Base-by-base conservation (phyloP, 2,113 vertebrate genomes). In the Deroptyus accipitrinus region DNA sequence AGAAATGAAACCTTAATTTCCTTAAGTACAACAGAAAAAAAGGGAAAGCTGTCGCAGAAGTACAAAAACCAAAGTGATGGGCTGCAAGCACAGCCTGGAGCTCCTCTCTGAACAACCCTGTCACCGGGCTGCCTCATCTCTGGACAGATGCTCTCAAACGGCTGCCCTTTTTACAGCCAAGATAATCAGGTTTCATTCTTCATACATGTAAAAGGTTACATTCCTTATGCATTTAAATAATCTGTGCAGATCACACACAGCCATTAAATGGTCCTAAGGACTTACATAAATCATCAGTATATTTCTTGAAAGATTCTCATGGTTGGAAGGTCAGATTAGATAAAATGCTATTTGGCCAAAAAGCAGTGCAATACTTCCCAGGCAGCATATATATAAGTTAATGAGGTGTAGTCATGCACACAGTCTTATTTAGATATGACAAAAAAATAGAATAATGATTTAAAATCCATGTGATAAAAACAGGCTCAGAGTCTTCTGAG, bases 381-480 rank as follows among this genome's bases (percentile, higher is more conserved):
- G 88, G 69, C 61, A 81, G 57, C 25, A 72, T 46, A 31, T 48
- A 41, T 42, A 11, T 2, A 41, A 95, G 72, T 74, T 94, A 94
- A 92, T 64, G 76, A 80, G 76, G 72, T 22, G 48, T 44, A 44
- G 17, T 61, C 69, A 75, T 68, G 73, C 2, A 9, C 83, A 84
- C 27, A 67, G 44, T 33, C 66, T 84, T 88, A 69, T 54, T 93
- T 66, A 88, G 83, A 35, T 86, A 2, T 54, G 93, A 89, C 61
- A 95, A 88, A 96, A 88, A 90, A 25, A 1, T 48, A 92, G 80
- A 95, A 93, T 76, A 88, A 91, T 82, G 35, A 92, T 92, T 80
- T 83, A n/a, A 93, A 95, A 90, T 88, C 69, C 83, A 54, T 76
- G 48, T 84, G 77, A 84, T 90, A 93, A 94, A 88, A 94, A 48